Conservation (phyloP, 2,888 invertebrate genomes). For the Macrosiphum euphorbiae region DNA sequence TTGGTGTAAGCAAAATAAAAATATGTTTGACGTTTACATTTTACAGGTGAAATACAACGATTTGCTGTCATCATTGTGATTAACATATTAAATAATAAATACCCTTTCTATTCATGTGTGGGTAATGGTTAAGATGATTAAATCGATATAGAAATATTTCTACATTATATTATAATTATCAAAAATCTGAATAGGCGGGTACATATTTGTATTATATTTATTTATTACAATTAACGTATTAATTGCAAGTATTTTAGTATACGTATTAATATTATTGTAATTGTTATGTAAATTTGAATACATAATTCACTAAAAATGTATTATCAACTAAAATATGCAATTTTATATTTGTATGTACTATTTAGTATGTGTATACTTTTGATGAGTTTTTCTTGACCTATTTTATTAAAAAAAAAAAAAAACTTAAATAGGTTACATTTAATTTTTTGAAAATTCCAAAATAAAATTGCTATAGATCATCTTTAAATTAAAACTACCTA, state of each 20-base stretch:
- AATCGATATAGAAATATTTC: neutral
- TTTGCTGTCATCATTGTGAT: neutral
- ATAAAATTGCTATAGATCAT: neutral
- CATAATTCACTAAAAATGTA: no score
- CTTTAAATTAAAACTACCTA: neutral
- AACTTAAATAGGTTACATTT: neutral
- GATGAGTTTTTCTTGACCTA: neutral
- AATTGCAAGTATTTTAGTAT: neutral
- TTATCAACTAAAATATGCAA: neutral
- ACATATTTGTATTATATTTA: neutral
- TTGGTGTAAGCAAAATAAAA: conserved; percentile 18
- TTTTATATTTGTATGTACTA: neutral
- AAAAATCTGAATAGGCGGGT: no score
- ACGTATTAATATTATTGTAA: neutral
- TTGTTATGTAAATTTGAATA: neutral
- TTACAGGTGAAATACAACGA: neutral
- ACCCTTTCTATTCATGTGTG: neutral
- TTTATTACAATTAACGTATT: neutral
- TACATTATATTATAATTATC: no score
- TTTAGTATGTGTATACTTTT: neutral
- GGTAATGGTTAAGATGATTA: neutral
- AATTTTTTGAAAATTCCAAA: neutral
- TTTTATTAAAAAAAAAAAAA: neutral
- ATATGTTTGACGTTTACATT: conserved; percentile 5
- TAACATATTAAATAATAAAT: neutral